phyloP scores from a whole-genome alignment of 2,888 invertebrate genomes.

The Rutpela maculata region DNA sequence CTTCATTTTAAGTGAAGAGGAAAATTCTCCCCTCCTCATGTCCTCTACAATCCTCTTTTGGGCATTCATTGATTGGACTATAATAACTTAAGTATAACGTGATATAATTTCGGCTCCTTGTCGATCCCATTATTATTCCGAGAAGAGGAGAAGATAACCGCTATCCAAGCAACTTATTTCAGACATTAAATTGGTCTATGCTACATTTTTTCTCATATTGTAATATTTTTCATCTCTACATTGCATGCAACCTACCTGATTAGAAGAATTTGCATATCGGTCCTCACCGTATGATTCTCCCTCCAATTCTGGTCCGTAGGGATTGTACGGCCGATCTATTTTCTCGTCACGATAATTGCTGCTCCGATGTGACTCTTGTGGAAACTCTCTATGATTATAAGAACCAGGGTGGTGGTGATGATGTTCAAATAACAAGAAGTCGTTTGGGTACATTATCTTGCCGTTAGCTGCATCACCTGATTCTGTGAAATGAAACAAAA shows the following conservation, averaged over 20 bases:
- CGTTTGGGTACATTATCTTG: slow-evolving; percentile 40
- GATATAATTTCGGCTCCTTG: no score
- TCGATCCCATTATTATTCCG: no score
- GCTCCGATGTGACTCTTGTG: neutral
- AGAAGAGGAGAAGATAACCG: no score
- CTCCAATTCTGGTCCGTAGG: neutral
- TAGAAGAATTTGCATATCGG: neutral
- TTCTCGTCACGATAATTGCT: neutral
- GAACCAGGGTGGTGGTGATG: slow-evolving; percentile 20
- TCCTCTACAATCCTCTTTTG: no score
- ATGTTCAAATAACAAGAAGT: slow-evolving; percentile 38
- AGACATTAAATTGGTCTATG: no score
- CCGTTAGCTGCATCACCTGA: slow-evolving; percentile 7
- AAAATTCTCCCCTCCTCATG: no score
- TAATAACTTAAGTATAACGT: no score
- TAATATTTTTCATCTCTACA: no score
- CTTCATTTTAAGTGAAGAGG: no score
- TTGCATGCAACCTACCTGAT: neutral
- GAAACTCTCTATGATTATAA: slow-evolving; percentile 23
- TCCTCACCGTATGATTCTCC: neutral
- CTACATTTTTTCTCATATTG: no score
- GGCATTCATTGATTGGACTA: no score
- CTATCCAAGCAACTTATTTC: no score
- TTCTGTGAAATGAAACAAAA: neutral
- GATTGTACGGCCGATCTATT: neutral